Conservation (phyloP, 2,888 invertebrate species). For the Drymonia ruficornis region DNA sequence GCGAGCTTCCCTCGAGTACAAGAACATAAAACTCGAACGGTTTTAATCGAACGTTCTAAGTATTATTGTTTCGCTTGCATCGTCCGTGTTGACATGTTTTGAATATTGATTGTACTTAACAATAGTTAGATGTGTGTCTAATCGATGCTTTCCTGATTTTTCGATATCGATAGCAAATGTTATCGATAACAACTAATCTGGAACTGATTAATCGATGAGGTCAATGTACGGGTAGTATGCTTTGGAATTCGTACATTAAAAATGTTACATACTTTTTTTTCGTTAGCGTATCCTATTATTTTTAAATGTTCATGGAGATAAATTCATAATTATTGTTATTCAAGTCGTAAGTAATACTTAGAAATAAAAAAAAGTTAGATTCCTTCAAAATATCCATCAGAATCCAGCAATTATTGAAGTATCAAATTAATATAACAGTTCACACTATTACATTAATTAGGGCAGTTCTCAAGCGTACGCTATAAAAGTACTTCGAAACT, state of each 20-base stretch:
- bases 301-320: no score
- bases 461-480: constrained; percentile 9
- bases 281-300: no score
- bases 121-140: constrained; percentile 23
- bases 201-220: constrained; percentile 10
- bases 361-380: no score
- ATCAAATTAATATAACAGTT: constrained; percentile 3
- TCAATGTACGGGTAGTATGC: constrained; percentile 11
- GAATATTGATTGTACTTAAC: constrained; percentile 21
- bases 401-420: constrained; percentile 9
- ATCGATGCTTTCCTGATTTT: constrained; percentile 21
- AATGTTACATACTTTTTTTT: no score
- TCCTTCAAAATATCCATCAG: not conserved
- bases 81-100: constrained; percentile 28
- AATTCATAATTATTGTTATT: no score
- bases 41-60: constrained; percentile 42
- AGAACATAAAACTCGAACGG: constrained; percentile 43
- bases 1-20: constrained; percentile 41
- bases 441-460: constrained; percentile 3
- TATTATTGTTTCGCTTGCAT: constrained; percentile 36
- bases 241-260: not conserved
- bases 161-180: constrained; percentile 20
- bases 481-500: constrained; percentile 38
- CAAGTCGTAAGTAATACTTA: no score
- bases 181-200: constrained; percentile 19